Base-by-base conservation (phyloP, 2,888 invertebrate species). In the Parnassius glacialis region DNA sequence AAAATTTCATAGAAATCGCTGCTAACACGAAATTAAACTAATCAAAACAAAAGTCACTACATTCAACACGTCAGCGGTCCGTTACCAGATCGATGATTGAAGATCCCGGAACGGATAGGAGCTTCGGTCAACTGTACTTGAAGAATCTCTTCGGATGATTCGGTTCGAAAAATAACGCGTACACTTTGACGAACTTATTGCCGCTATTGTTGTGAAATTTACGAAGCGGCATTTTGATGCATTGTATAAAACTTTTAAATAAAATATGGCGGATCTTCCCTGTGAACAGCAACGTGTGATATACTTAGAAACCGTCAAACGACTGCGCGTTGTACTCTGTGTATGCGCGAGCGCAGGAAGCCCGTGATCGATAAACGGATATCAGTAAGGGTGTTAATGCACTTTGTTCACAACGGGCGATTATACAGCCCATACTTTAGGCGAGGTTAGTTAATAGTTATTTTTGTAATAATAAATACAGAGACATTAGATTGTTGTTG, bases 41-140 rank as follows among this genome's bases (percentile, higher is more conserved):
- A 13, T 13, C 12, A 25, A 60, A 43, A 43, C 43, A 48, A 54
- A 48, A 53, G 52, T 54, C n/a, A n/a, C 2, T 12, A 48, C 48
- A 48, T 16, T 25, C 43, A 10, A 10, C 44, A 55, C 55, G 43
- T 44, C 25, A 47, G 41, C 34, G 48, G 51, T 64, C 64, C 67
- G 65, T 74, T 75, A 65, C 80, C 79, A 79, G 81, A 80, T 76
- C 74, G 73, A 76, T 77, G 45, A 74, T 74, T 76, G 60, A 69
- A 69, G 72, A 76, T 79, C 76, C 79, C 78, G 83, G 83, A 83
- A 81, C 78, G 71, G 66, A 48, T 59, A 62, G 68, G 64, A 57
- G 67, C 64, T 73, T 41, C 71, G 82, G 92, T 92, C 92, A 92
- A 88, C 92, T 92, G 80, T 92, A 91, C 73, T 92, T 92, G 68